Conservation (phyloP, 2,797 vertebrate species). For the Periophthalmus magnuspinnatus region DNA sequence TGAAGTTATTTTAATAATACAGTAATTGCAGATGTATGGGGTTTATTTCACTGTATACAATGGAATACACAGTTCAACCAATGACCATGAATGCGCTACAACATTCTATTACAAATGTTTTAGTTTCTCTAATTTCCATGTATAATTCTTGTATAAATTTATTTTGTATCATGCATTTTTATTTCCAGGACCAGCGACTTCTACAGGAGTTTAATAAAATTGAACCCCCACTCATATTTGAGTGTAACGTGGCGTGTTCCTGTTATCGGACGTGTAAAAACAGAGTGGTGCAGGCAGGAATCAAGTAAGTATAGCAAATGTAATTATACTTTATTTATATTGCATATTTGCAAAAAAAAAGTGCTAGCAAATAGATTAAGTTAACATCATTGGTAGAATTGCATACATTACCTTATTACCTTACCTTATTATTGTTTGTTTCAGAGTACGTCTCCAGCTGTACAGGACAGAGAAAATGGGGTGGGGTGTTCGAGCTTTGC, state of each 20-base stretch:
- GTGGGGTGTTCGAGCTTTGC: slow-evolving; percentile 90
- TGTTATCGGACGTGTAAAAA: slow-evolving; percentile 92
- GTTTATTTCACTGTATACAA: too few relatives aligned
- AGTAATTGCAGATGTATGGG: too few relatives aligned
- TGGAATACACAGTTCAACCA: too few relatives aligned
- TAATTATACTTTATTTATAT: not conserved
- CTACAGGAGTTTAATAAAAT: slow-evolving; percentile 95
- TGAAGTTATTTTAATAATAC: not conserved
- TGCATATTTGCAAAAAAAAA: not conserved
- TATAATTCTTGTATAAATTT: not conserved
- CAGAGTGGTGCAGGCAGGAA: slow-evolving; percentile 89
- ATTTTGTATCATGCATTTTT: slow-evolving; percentile 4
- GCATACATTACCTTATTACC: not conserved
- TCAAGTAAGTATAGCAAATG: slow-evolving; percentile 77
- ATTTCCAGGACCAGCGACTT: slow-evolving; percentile 85
- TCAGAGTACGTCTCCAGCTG: slow-evolving; percentile 88
- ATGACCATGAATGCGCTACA: too few relatives aligned
- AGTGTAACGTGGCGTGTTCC: slow-evolving; percentile 92
- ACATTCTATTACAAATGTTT: too few relatives aligned
- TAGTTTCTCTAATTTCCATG: too few relatives aligned
- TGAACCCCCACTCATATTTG: slow-evolving; percentile 92
- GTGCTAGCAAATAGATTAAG: not conserved
- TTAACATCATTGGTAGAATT: not conserved
- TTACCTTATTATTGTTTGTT: not conserved
- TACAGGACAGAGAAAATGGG: slow-evolving; percentile 95